Evolutionary conservation across 1,140 invertebrate species (phyloP).

Genomic region (honey bee (Apis mellifera)): DNA sequence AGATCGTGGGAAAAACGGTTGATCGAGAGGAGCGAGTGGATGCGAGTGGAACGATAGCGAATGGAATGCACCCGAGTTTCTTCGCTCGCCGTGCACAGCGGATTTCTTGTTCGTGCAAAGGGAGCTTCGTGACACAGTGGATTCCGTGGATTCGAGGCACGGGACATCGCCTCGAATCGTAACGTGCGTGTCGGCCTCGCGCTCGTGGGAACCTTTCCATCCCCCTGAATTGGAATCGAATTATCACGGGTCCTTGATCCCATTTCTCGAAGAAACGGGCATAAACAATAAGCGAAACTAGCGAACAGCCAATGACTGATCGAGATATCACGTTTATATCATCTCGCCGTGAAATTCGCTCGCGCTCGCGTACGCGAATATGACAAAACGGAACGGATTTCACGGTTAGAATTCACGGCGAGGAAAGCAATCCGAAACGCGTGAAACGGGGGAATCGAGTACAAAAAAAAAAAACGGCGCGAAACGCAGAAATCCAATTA

Average conservation of each 20-base stretch:
- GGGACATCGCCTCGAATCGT: not conserved
- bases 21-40: not conserved
- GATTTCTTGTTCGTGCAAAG: conserved; percentile 46
- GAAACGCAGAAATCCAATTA: conserved; percentile 57
- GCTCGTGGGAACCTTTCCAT: conserved; percentile 11
- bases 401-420: not conserved
- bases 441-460: not conserved
- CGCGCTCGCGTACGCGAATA: too few relatives aligned
- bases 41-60: not conserved
- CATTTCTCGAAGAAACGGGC: not conserved
- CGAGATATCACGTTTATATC: not conserved
- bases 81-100: not conserved
- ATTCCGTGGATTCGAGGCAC: conserved; percentile 41
- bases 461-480: conserved; percentile 15
- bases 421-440: too few relatives aligned
- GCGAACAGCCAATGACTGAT: not conserved
- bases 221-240: not conserved
- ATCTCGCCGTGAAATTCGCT: not conserved
- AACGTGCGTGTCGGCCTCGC: not conserved
- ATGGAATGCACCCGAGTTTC: conserved; percentile 50
- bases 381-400: not conserved
- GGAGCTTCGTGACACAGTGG: conserved; percentile 37
- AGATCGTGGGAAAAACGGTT: conserved; percentile 53
- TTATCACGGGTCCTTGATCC: not conserved
- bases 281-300: not conserved